Evolutionary conservation across 1,140 invertebrate genomes (phyloP).

Genomic region (Caerostris extrusa): DNA sequence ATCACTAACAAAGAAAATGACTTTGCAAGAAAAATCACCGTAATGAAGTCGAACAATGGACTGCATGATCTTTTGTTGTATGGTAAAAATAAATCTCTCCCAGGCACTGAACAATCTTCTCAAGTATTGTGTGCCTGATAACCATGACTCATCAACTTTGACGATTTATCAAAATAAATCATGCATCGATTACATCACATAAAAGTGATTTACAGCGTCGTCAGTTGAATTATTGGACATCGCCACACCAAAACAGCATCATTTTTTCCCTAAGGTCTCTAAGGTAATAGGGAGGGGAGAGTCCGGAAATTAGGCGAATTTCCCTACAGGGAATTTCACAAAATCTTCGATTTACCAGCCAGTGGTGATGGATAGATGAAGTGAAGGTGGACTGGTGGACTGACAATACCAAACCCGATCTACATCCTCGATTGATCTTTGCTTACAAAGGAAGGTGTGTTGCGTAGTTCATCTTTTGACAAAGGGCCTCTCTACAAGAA

Average conservation of each 20-base stretch:
- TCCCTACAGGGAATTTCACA: conserved; percentile 35
- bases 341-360: conserved; percentile 20
- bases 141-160: background rate
- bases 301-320: conserved; percentile 63
- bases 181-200: conserved; percentile 3
- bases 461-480: conserved; percentile 13
- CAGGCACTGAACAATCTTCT: background rate
- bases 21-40: no score
- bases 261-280: background rate
- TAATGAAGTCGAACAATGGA: background rate
- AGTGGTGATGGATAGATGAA: conserved; percentile 29
- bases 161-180: conserved; percentile 33
- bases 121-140: background rate
- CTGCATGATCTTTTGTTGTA: background rate
- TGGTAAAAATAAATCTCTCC: background rate
- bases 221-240: background rate
- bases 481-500: conserved; percentile 46
- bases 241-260: background rate
- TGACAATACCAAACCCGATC: conserved; percentile 37
- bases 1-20: no score
- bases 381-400: conserved; percentile 12
- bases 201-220: conserved; percentile 44
- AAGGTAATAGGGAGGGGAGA: conserved; percentile 18
- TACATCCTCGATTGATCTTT: conserved; percentile 25
- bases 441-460: conserved; percentile 26